Percentiles rank a stretch among this genome's conserved stretches.
These are phyloP conservation scores for Drosophila subsilvestris DNA, from an alignment of 2,888 invertebrate genomes.

Conservation along the genomic window DNA sequence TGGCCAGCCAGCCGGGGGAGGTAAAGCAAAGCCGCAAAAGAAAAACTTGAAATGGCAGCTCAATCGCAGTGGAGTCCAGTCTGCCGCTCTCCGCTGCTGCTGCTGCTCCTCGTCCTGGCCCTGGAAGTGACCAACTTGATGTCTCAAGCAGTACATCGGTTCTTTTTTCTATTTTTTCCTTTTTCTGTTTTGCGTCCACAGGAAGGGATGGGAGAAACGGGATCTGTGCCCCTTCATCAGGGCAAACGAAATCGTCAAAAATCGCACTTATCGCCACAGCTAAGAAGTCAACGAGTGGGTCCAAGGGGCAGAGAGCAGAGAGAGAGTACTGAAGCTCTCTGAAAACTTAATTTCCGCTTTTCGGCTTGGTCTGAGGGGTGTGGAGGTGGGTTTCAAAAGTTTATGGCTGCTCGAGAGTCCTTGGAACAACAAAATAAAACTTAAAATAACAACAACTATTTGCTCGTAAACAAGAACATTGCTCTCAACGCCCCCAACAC, in stretches of 20 bases:
- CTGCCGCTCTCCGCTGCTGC: background rate
- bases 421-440: slow-evolving; percentile 80
- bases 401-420: slow-evolving; percentile 62
- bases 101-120: background rate
- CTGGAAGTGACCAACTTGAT: slow-evolving; percentile 36
- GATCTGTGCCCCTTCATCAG: slow-evolving; percentile 52
- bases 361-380: slow-evolving; percentile 34
- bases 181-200: slow-evolving; percentile 47
- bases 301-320: too few species aligned
- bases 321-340: slow-evolving; percentile 25
- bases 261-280: slow-evolving; percentile 74
- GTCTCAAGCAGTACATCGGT: slow-evolving; percentile 39
- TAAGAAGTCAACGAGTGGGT: slow-evolving; percentile 51
- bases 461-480: slow-evolving; percentile 80
- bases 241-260: slow-evolving; percentile 74
- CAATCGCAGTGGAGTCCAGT: slow-evolving; percentile 25
- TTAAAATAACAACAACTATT: slow-evolving; percentile 80
- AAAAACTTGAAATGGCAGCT: slow-evolving; percentile 32
- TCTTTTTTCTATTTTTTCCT: slow-evolving; percentile 30
- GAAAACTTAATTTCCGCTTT: slow-evolving; percentile 77
- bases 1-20: slow-evolving; percentile 29
- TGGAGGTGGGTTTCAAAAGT: slow-evolving; percentile 52
- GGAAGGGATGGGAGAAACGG: slow-evolving; percentile 35
- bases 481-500: slow-evolving; percentile 63
- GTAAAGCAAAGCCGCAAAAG: slow-evolving; percentile 34